A percentile compares a stretch with the other conserved stretches of the same genome.
These are phyloP conservation scores for Asobara japonica DNA, from an alignment of 1,140 invertebrate genomes.

Conservation along the genomic window DNA sequence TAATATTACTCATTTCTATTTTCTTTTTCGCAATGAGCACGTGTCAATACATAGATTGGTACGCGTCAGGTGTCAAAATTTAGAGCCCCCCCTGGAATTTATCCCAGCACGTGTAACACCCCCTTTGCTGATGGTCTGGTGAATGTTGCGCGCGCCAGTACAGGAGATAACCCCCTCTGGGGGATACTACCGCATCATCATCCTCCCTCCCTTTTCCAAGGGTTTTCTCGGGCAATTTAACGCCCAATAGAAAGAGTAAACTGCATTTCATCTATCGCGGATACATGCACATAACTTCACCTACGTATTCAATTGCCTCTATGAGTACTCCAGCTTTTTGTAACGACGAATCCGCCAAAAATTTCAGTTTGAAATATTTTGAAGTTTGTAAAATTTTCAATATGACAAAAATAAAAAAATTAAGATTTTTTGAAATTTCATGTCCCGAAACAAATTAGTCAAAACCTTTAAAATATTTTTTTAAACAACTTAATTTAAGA, in stretches of 20 bases:
- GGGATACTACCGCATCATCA: constrained; percentile 29
- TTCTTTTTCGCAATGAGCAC: constrained; percentile 27
- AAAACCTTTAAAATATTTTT: too few relatives aligned
- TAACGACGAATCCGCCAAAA: too few relatives aligned
- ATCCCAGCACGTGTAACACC: constrained; percentile 31
- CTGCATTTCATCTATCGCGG: not conserved
- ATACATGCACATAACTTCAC: too few relatives aligned
- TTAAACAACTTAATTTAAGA: too few relatives aligned
- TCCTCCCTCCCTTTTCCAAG: not conserved
- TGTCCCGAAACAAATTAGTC: too few relatives aligned
- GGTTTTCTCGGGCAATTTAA: constrained; percentile 13
- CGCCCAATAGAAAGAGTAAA: constrained; percentile 8
- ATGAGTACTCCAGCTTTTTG: too few relatives aligned
- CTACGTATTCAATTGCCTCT: too few relatives aligned
- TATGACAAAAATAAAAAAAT: too few relatives aligned
- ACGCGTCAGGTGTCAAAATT: constrained; percentile 25
- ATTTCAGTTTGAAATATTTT: too few relatives aligned
- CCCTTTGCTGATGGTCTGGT: constrained; percentile 14
- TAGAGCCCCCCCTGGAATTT: constrained; percentile 38
- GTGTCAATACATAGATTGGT: constrained; percentile 42
- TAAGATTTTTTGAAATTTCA: too few relatives aligned
- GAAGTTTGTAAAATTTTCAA: too few relatives aligned
- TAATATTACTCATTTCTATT: not conserved
- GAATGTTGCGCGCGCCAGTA: constrained; percentile 12
- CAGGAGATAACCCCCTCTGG: constrained; percentile 19